Percentiles rank a stretch among this genome's conserved stretches.
Evolutionary conservation across 2,113 vertebrate species (phyloP).

Genomic region (Dicrurus megarhynchus): DNA sequence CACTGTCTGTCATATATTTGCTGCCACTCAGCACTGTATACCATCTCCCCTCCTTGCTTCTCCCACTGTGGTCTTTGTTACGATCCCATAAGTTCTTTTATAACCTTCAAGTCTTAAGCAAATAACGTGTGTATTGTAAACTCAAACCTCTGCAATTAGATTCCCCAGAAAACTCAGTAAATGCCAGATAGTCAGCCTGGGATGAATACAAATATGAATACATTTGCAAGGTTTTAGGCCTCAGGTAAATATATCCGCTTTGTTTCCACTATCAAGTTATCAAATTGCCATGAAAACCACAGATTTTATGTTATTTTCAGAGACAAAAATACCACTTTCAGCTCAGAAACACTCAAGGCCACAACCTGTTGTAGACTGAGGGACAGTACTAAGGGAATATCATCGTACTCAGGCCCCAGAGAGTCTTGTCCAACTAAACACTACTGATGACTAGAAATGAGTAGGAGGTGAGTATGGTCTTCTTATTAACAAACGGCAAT

Average conservation of each 20-base stretch:
- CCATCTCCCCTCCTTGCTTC: not conserved
- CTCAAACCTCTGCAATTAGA: not conserved
- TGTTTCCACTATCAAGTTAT: not conserved
- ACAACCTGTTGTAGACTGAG: not conserved
- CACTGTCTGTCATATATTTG: not conserved
- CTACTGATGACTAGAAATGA: not conserved
- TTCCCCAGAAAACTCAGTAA: not conserved
- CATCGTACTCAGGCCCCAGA: not conserved
- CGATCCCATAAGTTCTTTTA: not conserved
- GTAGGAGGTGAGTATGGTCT: not conserved
- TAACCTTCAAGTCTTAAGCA: not conserved
- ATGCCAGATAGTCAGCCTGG: not conserved
- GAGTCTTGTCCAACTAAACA: not conserved
- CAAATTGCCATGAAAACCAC: not conserved
- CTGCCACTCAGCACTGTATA: not conserved
- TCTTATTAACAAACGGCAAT: not conserved
- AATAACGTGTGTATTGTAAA: not conserved
- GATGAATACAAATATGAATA: not conserved
- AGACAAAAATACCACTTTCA: not conserved
- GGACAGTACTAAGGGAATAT: not conserved
- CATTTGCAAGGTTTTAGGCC: not conserved
- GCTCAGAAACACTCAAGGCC: not conserved
- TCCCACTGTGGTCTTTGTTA: not conserved
- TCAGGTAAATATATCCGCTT: not conserved
- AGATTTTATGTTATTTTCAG: not conserved